Base-by-base conservation (phyloP, 1,140 invertebrate genomes). In the Homarus americanus region DNA sequence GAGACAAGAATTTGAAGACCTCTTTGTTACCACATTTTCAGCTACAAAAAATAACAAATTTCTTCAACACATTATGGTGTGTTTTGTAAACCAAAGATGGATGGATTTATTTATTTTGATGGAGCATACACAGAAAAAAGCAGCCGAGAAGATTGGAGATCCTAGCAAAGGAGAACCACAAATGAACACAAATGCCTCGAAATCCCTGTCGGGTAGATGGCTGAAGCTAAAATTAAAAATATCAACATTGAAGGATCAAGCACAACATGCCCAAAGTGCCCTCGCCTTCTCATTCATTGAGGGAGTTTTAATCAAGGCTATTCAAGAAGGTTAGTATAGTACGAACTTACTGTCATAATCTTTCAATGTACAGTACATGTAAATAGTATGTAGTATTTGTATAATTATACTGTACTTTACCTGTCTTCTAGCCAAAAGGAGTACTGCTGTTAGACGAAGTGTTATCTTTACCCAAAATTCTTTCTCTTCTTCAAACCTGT, bases 281-380 rank as follows among this genome's bases (percentile, higher is more conserved):
- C 94, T 99, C 83, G 97, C 97, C 0, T 99, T 99, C 94, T 96
- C 97, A 0, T 99, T 99, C 93, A 97, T 99, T 89, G 97, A 99
- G 94, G 98, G 99, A 32, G 97, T 97, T 91, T 95, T 99, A 90
- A 97, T 99, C 1, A 97, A 97, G 94, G 98, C 98, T 12, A 95
- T 99, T 92, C 96, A 96, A 94, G 95, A 97, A 93, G 98, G 96
- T 95, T 93, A 91, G 86, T 20, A 44, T n/a, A 72, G 7, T n/a
- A n/a, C n/a, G n/a, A n/a, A n/a, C 28, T 41, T 2, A 73, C 4
- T 58, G 53, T 24, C 20, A 20, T 58, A 20, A 24, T 58, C 4
- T 0, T 76, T 7, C 24, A 76, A 58, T 53, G 28, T 83, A 5
- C 76, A 20, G 82, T 34, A 24, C 41, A 58, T 58, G n/a, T 58